Conservation (phyloP, 1,140 invertebrate genomes). For the Tetraneura akinire region DNA sequence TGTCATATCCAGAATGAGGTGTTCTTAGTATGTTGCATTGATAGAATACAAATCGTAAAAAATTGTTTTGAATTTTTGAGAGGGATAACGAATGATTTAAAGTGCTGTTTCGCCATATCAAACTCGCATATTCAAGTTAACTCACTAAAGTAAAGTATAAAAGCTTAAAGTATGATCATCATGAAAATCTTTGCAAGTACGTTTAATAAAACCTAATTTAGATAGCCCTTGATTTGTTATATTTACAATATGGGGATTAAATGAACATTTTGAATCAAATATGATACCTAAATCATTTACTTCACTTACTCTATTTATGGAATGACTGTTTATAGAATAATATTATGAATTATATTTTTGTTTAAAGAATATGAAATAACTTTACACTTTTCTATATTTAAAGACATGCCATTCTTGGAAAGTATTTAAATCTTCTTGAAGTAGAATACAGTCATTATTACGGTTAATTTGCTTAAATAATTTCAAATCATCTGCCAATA, state of each 20-base stretch:
- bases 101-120: background rate
- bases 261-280: background rate
- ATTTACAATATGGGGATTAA: background rate
- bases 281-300: background rate
- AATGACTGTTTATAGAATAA: background rate
- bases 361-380: background rate
- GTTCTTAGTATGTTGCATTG: conserved; percentile 3
- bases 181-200: conserved; percentile 4
- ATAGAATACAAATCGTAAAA: background rate
- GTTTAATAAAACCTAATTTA: background rate
- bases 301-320: background rate
- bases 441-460: background rate
- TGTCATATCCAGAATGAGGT: background rate
- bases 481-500: background rate
- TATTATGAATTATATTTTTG: too few species aligned
- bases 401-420: background rate
- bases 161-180: background rate
- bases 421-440: background rate
- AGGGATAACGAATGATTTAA: background rate
- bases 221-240: background rate
- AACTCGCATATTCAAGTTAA: background rate
- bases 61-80: background rate
- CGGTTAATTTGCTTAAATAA: background rate
- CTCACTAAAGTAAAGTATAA: background rate
- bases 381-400: conserved; percentile 13